Base-by-base conservation (phyloP, 2,113 vertebrate species). In the Cochlearius cochlearius region DNA sequence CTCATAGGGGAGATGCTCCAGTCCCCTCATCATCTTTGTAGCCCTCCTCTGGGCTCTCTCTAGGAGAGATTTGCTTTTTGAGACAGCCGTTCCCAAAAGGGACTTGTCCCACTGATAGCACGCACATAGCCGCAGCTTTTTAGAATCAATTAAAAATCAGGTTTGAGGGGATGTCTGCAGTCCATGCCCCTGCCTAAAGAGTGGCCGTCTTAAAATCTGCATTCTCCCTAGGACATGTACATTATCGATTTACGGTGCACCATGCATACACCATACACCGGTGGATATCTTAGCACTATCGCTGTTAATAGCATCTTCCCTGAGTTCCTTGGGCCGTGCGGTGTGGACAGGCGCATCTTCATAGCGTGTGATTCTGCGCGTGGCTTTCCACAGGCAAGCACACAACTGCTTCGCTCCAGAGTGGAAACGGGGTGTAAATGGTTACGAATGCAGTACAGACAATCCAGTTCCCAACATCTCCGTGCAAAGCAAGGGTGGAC, bases 361-460 rank as follows among this genome's bases (percentile, higher is more conserved):
- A 21, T 1, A 3, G 9, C 0, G 1, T n/a, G 55, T 12, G 38
- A 43, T 12, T 41, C 38, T 72, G 45, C 3, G 3, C 5, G 7
- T 84, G 47, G 26, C 15, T 84, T 53, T 53, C 81, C 45, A 30
- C 6, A 30, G 7, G 7, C 45, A 18, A 30, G 13, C 43, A 69
- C 29, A 8, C 14, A 12, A 20, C 3, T 66, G 50, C 14, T 34
- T 75, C 29, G 29, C n/a, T 75, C 52, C 6, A 9, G 59, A 39
- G 50, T 67, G 71, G 52, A 58, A 75, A 58, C 7, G 29, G 11
- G 11, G 41, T 66, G 10, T 56, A 29, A 66, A 56, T 55, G 38
- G 21, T 53, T 62, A 16, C 6, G 6, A 15, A 30, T 49, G n/a
- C n/a, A 49, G 7, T 18, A 47, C 15, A 47, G 58, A 62, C 32